Evolutionary conservation across 2,888 invertebrate species (phyloP).

Genomic region (Cataglyphis albicans): DNA sequence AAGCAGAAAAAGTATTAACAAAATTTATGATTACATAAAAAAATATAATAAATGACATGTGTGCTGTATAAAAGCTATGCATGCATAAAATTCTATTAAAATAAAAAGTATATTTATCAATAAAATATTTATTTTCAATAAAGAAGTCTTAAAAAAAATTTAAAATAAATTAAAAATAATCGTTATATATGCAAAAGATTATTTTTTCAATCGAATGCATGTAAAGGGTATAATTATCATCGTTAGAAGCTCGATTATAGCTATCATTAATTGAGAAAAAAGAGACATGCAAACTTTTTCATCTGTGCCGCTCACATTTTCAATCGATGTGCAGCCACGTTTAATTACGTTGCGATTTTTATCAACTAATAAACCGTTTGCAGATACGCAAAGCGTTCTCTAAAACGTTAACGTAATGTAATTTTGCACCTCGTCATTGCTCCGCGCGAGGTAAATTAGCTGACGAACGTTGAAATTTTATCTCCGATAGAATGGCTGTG

Average conservation of each 20-base stretch:
- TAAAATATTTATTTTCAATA: background rate
- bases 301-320: background rate
- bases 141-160: background rate
- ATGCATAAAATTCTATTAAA: background rate
- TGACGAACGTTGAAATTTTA: slow-evolving; percentile 70
- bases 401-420: slow-evolving; percentile 42
- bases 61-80: too few relatives aligned
- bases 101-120: background rate
- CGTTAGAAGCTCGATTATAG: background rate
- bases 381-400: slow-evolving; percentile 15
- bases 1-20: background rate
- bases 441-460: slow-evolving; percentile 59
- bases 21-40: slow-evolving; percentile 2
- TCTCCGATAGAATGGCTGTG: slow-evolving; percentile 68
- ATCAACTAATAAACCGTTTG: slow-evolving; percentile 33
- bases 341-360: slow-evolving; percentile 30
- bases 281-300: background rate
- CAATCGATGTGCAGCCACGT: background rate
- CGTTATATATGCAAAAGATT: background rate
- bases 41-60: background rate
- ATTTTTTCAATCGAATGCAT: background rate
- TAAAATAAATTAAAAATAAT: too few relatives aligned
- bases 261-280: background rate
- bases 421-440: slow-evolving; percentile 27
- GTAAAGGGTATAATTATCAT: background rate